Evolutionary conservation across 2,797 vertebrate species (phyloP).

Genomic region (Lagocephalus sceleratus): DNA sequence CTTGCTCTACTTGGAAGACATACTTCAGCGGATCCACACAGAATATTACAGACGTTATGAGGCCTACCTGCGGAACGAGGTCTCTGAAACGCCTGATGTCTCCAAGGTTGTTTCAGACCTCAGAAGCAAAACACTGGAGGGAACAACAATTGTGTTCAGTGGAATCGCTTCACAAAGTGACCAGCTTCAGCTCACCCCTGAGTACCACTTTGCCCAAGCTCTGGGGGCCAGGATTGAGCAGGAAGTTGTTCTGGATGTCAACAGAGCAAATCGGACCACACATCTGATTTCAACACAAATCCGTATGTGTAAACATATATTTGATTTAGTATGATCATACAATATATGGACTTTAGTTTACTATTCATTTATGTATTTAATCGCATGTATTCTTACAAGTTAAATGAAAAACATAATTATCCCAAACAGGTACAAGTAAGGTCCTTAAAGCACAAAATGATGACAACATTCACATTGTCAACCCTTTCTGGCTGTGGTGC

Average conservation of each 20-base stretch:
- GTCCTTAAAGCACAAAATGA: conserved; percentile 90
- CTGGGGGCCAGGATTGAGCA: conserved; percentile 88
- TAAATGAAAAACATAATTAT: too few species aligned
- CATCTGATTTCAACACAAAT: conserved; percentile 91
- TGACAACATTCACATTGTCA: conserved; percentile 89
- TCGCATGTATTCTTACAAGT: neutral
- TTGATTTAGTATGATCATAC: too few species aligned
- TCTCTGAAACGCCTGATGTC: conserved; percentile 84
- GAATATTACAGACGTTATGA: conserved; percentile 93
- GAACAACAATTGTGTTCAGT: conserved; percentile 86
- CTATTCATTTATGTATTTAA: too few species aligned
- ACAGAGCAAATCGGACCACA: conserved; percentile 82
- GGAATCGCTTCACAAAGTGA: conserved; percentile 93
- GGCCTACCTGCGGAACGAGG: conserved; percentile 79
- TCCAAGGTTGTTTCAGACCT: conserved; percentile 92
- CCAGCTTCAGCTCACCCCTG: conserved; percentile 90
- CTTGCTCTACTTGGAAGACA: conserved; percentile 93
- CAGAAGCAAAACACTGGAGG: conserved; percentile 85
- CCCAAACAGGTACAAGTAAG: conserved; percentile 89
- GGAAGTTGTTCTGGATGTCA: conserved; percentile 78
- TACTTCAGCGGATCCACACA: conserved; percentile 87
- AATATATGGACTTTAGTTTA: too few species aligned
- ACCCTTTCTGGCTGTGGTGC: conserved; percentile 96
- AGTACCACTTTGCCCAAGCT: conserved; percentile 90
- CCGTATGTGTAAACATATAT: conserved; percentile 71